Evolutionary conservation across 2,797 vertebrate species (phyloP).

Genomic region (Gadopsis bispinosus): DNA sequence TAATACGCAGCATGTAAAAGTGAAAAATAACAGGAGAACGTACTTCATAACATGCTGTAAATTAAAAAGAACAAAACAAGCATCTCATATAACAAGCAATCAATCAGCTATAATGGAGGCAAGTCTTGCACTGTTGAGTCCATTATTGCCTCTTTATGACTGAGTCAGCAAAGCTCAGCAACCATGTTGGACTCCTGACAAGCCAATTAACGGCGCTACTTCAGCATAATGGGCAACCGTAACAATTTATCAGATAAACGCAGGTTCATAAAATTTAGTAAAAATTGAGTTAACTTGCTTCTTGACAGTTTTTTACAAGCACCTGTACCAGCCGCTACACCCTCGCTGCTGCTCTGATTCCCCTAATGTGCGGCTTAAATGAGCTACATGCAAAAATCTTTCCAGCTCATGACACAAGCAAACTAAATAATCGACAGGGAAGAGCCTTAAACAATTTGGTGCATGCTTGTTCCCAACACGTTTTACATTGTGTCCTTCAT

Average conservation of each 20-base stretch:
- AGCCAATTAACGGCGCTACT: constrained; percentile 67
- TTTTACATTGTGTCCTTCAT: constrained; percentile 67
- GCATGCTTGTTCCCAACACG: constrained; percentile 54
- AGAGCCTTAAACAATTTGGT: constrained; percentile 59
- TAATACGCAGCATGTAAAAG: not conserved
- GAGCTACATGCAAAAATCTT: constrained; percentile 1
- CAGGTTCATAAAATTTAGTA: constrained; percentile 48
- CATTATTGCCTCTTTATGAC: constrained; percentile 66
- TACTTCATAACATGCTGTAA: constrained; percentile 39
- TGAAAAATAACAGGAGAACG: constrained; percentile 25
- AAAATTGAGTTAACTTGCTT: constrained; percentile 39
- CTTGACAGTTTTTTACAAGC: constrained; percentile 39
- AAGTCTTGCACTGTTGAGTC: constrained; percentile 54
- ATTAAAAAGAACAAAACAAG: constrained; percentile 50
- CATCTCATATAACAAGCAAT: constrained; percentile 43
- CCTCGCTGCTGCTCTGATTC: not conserved
- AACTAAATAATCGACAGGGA: constrained; percentile 49
- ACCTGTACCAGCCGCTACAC: constrained; percentile 21
- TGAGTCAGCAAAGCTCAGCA: constrained; percentile 66
- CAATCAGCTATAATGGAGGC: constrained; percentile 50
- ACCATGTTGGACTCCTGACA: constrained; percentile 67
- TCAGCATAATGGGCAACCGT: constrained; percentile 63
- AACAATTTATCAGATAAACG: constrained; percentile 64
- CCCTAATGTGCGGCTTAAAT: constrained; percentile 15
- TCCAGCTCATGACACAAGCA: constrained; percentile 25